Evolutionary conservation across 2,888 invertebrate genomes (phyloP).

Genomic region (Ophion ellenae): DNA sequence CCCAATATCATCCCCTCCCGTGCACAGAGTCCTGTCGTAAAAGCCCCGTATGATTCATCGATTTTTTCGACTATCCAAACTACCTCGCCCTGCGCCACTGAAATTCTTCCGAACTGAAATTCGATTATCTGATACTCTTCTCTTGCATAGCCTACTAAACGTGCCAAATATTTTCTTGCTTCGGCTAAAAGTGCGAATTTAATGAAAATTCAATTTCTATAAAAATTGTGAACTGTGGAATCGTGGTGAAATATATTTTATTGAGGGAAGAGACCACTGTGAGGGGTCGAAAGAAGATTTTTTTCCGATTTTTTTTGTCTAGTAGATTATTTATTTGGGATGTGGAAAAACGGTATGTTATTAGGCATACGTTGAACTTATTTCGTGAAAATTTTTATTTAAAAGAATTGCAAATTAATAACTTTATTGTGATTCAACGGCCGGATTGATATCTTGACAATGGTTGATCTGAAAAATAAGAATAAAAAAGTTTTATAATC

Average conservation of each 20-base stretch:
- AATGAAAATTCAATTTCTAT: neutral
- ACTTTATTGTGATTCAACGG: too few relatives aligned
- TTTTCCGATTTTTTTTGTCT: too few relatives aligned
- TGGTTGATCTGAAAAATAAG: neutral
- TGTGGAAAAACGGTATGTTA: too few relatives aligned
- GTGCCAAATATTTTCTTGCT: conserved; percentile 12
- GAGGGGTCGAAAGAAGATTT: too few relatives aligned
- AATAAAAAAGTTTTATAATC: too few relatives aligned
- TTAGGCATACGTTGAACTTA: too few relatives aligned
- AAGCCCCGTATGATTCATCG: conserved; percentile 23
- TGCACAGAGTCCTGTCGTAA: neutral
- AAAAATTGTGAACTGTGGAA: too few relatives aligned
- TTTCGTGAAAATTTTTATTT: too few relatives aligned
- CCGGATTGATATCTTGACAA: neutral
- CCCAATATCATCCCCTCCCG: conserved; percentile 21
- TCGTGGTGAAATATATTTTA: too few relatives aligned
- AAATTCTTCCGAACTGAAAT: neutral
- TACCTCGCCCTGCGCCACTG: neutral
- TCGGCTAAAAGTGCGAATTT: neutral
- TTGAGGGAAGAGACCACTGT: too few relatives aligned
- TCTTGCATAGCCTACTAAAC: neutral
- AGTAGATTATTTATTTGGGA: too few relatives aligned
- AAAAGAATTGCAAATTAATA: too few relatives aligned
- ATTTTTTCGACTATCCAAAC: conserved; percentile 33
- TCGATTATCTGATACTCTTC: neutral